Evolutionary conservation across 2,797 vertebrate species (phyloP).

Genomic region (Lutjanus campechanus): DNA sequence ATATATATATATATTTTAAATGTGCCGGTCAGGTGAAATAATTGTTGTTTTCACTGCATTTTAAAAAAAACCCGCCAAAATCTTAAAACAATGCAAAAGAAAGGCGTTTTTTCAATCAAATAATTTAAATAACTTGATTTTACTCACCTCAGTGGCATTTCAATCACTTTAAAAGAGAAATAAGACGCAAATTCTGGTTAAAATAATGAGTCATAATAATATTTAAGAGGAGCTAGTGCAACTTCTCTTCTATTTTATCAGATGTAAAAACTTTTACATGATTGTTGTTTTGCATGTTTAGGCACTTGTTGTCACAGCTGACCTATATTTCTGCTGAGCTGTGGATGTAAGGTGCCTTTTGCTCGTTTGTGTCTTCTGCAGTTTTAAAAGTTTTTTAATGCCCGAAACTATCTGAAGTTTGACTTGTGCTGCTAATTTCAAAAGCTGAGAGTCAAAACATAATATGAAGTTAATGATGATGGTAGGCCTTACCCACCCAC

Average conservation of each 20-base stretch:
- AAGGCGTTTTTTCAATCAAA: not conserved
- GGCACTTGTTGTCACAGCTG: slow-evolving; percentile 15
- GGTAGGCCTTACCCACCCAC: not conserved
- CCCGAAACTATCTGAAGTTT: not conserved
- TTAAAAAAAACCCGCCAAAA: not conserved
- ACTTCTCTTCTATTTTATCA: not conserved
- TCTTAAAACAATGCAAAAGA: not conserved
- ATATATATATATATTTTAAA: not conserved
- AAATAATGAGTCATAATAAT: not conserved
- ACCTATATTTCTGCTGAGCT: slow-evolving; percentile 48
- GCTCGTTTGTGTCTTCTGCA: not conserved
- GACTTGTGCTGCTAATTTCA: slow-evolving; percentile 30
- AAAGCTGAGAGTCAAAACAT: slow-evolving; percentile 28
- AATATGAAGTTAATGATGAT: slow-evolving; percentile 24
- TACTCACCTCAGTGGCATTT: not conserved
- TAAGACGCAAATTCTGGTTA: not conserved
- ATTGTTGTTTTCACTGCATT: not conserved
- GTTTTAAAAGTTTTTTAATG: slow-evolving; percentile 3
- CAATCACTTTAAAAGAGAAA: not conserved
- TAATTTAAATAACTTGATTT: not conserved
- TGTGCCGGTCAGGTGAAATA: not conserved
- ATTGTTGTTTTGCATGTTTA: not conserved
- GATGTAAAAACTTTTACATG: not conserved
- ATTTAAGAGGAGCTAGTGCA: not conserved
- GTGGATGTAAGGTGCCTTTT: not conserved